Percentiles rank a stretch among this genome's conserved stretches.
Conservation (phyloP, 2,888 invertebrate species). For the Antheraea assamensis region DNA sequence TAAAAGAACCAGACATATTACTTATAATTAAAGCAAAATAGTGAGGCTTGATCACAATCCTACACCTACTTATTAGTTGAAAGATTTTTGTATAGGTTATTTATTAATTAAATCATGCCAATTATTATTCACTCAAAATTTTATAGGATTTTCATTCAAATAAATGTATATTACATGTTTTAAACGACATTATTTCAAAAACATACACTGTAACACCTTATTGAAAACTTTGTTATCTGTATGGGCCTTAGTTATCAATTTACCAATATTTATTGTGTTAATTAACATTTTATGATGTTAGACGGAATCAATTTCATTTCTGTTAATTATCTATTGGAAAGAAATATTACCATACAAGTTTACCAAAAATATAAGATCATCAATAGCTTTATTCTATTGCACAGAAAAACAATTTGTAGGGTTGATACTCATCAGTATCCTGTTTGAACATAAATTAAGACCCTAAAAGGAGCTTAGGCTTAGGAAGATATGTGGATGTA, state of each 20-base stretch:
- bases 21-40: conserved; percentile 29
- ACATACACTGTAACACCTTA: not conserved
- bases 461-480: not conserved
- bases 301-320: not conserved
- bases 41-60: conserved; percentile 14
- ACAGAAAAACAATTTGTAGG: not conserved
- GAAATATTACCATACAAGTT: not conserved
- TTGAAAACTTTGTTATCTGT: not conserved
- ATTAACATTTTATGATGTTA: not conserved
- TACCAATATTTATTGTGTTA: not conserved
- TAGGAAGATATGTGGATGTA: not conserved
- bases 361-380: not conserved
- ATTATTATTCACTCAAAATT: not conserved
- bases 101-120: not conserved
- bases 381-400: not conserved
- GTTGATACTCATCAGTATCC: too few relatives aligned
- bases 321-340: not conserved
- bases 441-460: not conserved
- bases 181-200: not conserved
- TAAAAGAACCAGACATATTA: conserved; percentile 54
- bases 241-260: not conserved
- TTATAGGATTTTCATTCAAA: not conserved
- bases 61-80: not conserved
- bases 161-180: not conserved
- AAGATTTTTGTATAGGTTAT: not conserved